phyloP scores from a whole-genome alignment of 2,888 invertebrate genomes.

The Diploptera punctata region DNA sequence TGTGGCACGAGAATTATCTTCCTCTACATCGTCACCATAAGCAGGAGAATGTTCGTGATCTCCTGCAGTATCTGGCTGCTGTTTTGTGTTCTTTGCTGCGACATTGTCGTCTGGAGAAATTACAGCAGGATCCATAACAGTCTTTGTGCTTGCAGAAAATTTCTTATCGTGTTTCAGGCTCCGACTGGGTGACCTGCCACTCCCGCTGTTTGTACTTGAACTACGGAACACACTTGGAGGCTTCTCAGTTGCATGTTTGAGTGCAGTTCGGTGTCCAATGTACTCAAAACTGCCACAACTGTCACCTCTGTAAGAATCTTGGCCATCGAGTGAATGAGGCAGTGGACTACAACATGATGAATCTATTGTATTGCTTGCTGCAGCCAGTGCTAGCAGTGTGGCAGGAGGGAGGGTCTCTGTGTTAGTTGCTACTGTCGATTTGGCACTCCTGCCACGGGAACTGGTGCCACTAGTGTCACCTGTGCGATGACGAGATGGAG shows the following conservation, averaged over 20 bases:
- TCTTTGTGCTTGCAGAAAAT: not conserved
- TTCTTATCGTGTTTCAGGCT: conserved; percentile 28
- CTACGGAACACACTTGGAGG: not conserved
- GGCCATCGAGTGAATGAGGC: conserved; percentile 65
- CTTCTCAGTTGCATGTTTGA: conserved; percentile 33
- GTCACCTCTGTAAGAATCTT: conserved; percentile 67
- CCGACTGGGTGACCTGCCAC: not conserved
- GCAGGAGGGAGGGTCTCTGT: conserved; percentile 59
- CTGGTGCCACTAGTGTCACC: conserved; percentile 5
- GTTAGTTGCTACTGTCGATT: conserved; percentile 37
- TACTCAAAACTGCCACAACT: conserved; percentile 71
- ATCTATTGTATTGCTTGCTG: conserved; percentile 57
- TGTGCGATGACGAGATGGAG: conserved; percentile 32
- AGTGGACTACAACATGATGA: conserved; percentile 58
- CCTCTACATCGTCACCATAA: conserved; percentile 12
- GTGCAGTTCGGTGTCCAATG: conserved; percentile 52
- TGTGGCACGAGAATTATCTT: conserved; percentile 51
- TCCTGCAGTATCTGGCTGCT: not conserved
- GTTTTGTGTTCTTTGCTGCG: conserved; percentile 7
- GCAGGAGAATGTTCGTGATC: not conserved
- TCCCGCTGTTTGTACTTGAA: conserved; percentile 16
- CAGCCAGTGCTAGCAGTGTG: conserved; percentile 61
- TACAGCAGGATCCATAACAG: conserved; percentile 3
- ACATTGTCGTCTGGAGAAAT: conserved; percentile 33
- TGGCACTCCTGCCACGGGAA: conserved; percentile 29